Percentiles rank a stretch among this genome's conserved stretches.
These are phyloP conservation scores for Eleutherodactylus coqui DNA, from an alignment of 2,797 vertebrate species.

Conservation along the genomic window DNA sequence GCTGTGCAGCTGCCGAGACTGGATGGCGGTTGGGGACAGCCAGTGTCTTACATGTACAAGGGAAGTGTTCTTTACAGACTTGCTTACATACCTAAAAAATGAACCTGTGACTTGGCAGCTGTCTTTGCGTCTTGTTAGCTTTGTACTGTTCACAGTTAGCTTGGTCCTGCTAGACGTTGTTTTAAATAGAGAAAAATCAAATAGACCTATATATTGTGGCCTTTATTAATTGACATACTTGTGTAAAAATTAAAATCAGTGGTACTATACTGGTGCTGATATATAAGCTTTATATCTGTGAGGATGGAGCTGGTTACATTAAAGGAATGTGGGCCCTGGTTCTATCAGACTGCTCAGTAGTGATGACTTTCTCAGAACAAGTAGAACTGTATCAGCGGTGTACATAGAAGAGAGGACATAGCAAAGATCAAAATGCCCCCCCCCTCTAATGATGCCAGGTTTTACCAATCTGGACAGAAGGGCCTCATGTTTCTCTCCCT, in stretches of 20 bases:
- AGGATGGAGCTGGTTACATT: neutral
- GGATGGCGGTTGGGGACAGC: neutral
- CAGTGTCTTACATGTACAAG: neutral
- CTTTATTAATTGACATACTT: neutral
- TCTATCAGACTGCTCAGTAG: no score
- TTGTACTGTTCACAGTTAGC: neutral
- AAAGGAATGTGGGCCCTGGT: no score
- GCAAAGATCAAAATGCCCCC: no score
- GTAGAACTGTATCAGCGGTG: no score
- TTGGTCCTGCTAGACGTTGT: neutral
- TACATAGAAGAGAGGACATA: no score
- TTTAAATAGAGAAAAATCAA: neutral
- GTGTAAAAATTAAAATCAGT: neutral
- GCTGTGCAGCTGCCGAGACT: neutral
- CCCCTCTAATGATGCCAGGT: neutral
- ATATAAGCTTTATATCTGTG: neutral
- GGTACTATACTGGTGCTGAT: neutral
- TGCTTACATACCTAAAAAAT: neutral
- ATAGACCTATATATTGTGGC: neutral
- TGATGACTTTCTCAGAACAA: no score
- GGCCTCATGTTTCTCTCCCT: no score
- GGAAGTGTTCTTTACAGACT: neutral
- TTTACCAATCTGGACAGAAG: neutral
- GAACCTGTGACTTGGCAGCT: neutral
- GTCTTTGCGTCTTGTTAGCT: neutral